These are phyloP conservation scores for Agrilus cyanescens DNA, from an alignment of 2,888 invertebrate genomes.

Conservation along the genomic window DNA sequence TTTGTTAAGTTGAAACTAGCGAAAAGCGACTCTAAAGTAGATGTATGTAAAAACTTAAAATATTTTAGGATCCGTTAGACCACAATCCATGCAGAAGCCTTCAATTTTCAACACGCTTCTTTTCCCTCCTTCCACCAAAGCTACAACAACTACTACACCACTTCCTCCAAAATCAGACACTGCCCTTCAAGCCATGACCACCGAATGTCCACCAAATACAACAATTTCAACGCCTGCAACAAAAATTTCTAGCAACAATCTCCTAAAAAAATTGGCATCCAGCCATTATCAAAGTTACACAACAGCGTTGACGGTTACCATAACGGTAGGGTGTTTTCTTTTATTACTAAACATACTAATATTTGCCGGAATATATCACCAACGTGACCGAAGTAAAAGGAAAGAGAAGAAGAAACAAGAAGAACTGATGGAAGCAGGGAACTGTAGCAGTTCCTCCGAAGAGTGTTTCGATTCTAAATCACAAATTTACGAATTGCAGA, in stretches of 20 bases:
- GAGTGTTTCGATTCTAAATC: slow-evolving; percentile 48
- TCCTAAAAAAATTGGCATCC: slow-evolving; percentile 63
- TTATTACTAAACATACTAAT: slow-evolving; percentile 72
- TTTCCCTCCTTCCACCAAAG: slow-evolving; percentile 36
- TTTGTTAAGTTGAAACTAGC: slow-evolving; percentile 27
- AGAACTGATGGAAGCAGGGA: slow-evolving; percentile 59
- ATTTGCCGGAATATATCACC: slow-evolving; percentile 81
- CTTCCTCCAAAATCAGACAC: slow-evolving; percentile 41
- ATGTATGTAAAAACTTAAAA: slow-evolving; percentile 6
- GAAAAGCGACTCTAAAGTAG: not conserved
- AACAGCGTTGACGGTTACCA: slow-evolving; percentile 77
- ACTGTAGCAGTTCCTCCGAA: slow-evolving; percentile 49
- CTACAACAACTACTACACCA: slow-evolving; percentile 31
- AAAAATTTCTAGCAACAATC: slow-evolving; percentile 48
- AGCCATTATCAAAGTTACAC: slow-evolving; percentile 82
- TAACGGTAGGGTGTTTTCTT: slow-evolving; percentile 74
- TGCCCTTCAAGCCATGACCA: slow-evolving; percentile 43
- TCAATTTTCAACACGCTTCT: slow-evolving; percentile 46
- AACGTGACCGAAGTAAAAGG: slow-evolving; percentile 53
- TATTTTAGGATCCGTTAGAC: slow-evolving; percentile 57
- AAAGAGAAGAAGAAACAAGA: slow-evolving; percentile 60
- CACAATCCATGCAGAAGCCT: slow-evolving; percentile 58
- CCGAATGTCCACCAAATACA: slow-evolving; percentile 62
- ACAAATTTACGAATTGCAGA: slow-evolving; percentile 16
- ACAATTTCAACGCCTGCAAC: slow-evolving; percentile 34